Base-by-base conservation (phyloP, 2,888 invertebrate species). In the Yponomeuta sedellus region DNA sequence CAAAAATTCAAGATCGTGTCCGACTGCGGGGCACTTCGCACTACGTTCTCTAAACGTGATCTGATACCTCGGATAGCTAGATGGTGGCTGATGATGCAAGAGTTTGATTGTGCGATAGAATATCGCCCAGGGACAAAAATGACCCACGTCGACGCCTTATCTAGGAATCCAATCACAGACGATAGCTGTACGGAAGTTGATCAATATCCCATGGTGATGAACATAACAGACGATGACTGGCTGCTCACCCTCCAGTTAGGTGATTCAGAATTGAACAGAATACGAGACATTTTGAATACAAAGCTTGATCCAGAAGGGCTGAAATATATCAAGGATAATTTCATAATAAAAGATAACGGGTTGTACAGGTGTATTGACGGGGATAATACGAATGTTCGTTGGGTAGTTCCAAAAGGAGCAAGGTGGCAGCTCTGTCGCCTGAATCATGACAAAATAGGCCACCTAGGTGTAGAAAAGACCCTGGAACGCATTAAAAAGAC, bases 251-350 rank as follows among this genome's bases (percentile, higher is more conserved):
- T 73, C 2, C 72, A 72, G 59, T 59, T 70, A n/a, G 66, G 69
- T n/a, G 74, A 74, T 56, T 64, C 67, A 4, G 68, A 68, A n/a
- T 25, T 72, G 11, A 11, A 64, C 22, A 67, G 68, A 56, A 71
- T 71, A 28, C 22, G 68, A 10, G 66, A 69, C 61, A 66, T 71
- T 62, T 19, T 71, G 0, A 28, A 16, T 20, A 44, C 5, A 56
- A 61, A 70, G 8, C 5, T 70, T 5, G 70, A 71, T 28, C 6
- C 63, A 3, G 65, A 72, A 10, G 67, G 66, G 0, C 19, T 71
- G 0, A 16, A 68, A 22, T 68, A 71, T 22, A 70, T 72, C 19
- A 69, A 64, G 57, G 68, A 71, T 10, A 71, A 1, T 79, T 79
- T 2, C 78, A 79, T 0, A 68, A 69, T 16, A 3, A 25, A 25